Conservation (phyloP, 2,888 invertebrate genomes). For the Norana najaformis region DNA sequence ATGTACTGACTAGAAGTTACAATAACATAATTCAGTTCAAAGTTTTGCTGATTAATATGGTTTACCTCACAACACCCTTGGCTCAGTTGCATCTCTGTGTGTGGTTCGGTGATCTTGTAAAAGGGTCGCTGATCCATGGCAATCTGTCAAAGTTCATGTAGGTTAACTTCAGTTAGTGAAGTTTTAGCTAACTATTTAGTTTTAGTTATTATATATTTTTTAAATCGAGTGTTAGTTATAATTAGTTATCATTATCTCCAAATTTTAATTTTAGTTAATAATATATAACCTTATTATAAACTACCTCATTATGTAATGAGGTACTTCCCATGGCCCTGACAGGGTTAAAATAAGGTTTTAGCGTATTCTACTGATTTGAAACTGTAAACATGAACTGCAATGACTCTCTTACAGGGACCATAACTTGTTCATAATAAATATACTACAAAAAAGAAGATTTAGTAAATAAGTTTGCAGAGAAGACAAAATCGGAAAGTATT, state of each 20-base stretch:
- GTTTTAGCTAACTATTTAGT: too few relatives aligned
- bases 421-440: not conserved
- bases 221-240: too few relatives aligned
- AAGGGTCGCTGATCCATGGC: constrained; percentile 23
- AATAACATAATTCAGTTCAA: not conserved
- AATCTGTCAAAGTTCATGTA: not conserved
- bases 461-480: too few relatives aligned
- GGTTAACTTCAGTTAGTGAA: too few relatives aligned
- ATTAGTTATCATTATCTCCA: too few relatives aligned
- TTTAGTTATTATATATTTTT: too few relatives aligned
- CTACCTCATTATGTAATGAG: not conserved
- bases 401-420: not conserved
- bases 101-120: constrained; percentile 19
- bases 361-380: too few relatives aligned
- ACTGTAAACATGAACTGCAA: not conserved
- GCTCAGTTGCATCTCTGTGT: not conserved
- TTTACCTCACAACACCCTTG: not conserved
- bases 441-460: too few relatives aligned
- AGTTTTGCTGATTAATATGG: not conserved
- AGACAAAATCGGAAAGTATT: not conserved
- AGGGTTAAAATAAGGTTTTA: not conserved
- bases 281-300: not conserved
- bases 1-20: not conserved
- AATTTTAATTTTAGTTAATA: too few relatives aligned
- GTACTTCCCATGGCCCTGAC: not conserved